phyloP scores from a whole-genome alignment of 2,797 vertebrate genomes.

The Macropus fuliginosus region DNA sequence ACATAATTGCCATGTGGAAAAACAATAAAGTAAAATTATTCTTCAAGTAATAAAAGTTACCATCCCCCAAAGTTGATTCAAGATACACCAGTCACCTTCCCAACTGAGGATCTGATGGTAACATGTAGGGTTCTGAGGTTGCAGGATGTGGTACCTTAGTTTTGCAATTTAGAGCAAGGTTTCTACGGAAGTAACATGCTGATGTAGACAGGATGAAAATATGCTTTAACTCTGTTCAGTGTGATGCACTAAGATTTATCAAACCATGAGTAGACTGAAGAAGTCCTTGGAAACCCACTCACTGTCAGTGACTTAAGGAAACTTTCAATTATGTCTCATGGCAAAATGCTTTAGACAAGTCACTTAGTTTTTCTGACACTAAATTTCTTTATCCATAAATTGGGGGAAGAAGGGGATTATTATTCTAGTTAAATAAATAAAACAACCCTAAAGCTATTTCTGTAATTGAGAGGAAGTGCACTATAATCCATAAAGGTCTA shows the following conservation, averaged over 20 bases:
- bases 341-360: neutral
- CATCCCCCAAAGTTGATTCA: neutral
- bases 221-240: neutral
- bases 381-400: neutral
- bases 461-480: neutral
- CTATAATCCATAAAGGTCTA: neutral
- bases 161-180: neutral
- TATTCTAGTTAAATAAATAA: neutral
- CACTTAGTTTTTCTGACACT: neutral
- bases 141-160: neutral
- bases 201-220: neutral
- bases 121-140: neutral
- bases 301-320: neutral
- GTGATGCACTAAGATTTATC: neutral
- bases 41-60: constrained; percentile 28
- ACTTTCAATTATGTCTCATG: neutral
- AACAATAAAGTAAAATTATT: constrained; percentile 14
- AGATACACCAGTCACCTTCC: neutral
- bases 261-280: neutral
- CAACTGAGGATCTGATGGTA: neutral
- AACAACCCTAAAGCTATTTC: neutral
- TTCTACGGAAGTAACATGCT: neutral
- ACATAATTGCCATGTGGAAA: neutral
- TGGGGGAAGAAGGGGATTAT: neutral
- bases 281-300: neutral